phyloP scores from a whole-genome alignment of 2,113 vertebrate genomes.

The Onychorhynchus coronatus region DNA sequence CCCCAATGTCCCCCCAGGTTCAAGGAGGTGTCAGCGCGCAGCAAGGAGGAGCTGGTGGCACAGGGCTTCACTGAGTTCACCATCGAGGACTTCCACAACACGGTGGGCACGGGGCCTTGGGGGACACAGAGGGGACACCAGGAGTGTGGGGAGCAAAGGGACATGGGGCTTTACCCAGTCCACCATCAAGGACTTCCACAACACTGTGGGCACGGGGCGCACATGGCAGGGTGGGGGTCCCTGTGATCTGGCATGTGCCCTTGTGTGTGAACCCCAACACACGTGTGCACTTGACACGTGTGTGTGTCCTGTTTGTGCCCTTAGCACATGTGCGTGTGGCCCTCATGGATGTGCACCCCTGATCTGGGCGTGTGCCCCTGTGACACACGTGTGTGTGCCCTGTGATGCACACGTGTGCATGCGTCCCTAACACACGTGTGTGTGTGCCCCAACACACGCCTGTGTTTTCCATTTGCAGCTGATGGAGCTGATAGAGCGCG shows the following conservation, averaged over 20 bases:
- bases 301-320: too few species aligned
- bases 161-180: too few species aligned
- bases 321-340: too few species aligned
- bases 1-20: constrained; percentile 47
- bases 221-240: neutral
- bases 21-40: constrained; percentile 88
- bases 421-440: neutral
- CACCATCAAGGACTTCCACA: too few species aligned
- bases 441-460: neutral
- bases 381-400: too few species aligned
- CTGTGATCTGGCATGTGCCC: neutral
- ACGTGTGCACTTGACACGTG: too few species aligned
- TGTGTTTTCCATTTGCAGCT: constrained; percentile 68
- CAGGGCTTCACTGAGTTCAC: constrained; percentile 94
- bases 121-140: too few species aligned
- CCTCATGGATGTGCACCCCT: too few species aligned
- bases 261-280: too few species aligned
- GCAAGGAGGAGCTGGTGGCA: constrained; percentile 90
- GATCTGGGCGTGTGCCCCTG: too few species aligned
- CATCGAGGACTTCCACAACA: constrained; percentile 94
- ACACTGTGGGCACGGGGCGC: too few species aligned
- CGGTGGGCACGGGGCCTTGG: neutral
- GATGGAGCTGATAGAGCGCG: constrained; percentile 92
- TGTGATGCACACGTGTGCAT: neutral
- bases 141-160: too few species aligned